Percentiles rank a stretch among this genome's conserved stretches.
Evolutionary conservation across 53 echinoderm and acorn worm species (phyloP).

Genomic region (Astropecten irregularis): DNA sequence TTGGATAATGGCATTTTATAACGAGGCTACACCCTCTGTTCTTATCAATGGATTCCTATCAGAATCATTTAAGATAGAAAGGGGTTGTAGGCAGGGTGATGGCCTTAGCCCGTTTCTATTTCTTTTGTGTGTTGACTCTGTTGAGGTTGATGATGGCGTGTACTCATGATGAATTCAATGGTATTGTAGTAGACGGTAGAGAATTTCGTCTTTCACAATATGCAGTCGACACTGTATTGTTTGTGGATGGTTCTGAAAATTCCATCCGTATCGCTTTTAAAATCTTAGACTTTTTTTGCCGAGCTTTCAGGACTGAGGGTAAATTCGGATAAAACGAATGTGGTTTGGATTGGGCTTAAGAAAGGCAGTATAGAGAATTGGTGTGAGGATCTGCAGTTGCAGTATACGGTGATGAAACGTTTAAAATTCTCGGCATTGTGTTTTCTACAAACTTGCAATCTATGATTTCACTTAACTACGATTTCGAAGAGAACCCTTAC

Average conservation of each 20-base stretch:
- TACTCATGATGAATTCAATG: not conserved
- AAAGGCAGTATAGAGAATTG: not conserved
- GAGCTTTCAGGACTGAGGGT: not conserved
- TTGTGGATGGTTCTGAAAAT: not conserved
- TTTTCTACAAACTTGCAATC: not conserved
- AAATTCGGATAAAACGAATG: not conserved
- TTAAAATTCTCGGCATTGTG: not conserved
- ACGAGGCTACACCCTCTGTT: not conserved
- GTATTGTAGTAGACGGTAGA: not conserved
- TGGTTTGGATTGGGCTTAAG: not conserved
- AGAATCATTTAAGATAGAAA: not conserved
- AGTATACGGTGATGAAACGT: not conserved
- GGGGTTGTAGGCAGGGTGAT: not conserved
- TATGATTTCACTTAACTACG: not conserved
- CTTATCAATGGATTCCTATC: not conserved
- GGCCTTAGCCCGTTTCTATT: not conserved
- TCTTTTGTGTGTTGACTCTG: not conserved
- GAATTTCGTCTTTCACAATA: not conserved
- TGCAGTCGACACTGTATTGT: not conserved
- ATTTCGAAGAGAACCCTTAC: not conserved
- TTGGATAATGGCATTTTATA: conserved; percentile 10
- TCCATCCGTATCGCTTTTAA: not conserved
- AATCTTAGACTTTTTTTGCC: not conserved
- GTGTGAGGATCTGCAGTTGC: not conserved
- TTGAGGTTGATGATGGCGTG: not conserved